Evolutionary conservation across 2,113 vertebrate species (phyloP).

Genomic region (Ploceus nigricollis): DNA sequence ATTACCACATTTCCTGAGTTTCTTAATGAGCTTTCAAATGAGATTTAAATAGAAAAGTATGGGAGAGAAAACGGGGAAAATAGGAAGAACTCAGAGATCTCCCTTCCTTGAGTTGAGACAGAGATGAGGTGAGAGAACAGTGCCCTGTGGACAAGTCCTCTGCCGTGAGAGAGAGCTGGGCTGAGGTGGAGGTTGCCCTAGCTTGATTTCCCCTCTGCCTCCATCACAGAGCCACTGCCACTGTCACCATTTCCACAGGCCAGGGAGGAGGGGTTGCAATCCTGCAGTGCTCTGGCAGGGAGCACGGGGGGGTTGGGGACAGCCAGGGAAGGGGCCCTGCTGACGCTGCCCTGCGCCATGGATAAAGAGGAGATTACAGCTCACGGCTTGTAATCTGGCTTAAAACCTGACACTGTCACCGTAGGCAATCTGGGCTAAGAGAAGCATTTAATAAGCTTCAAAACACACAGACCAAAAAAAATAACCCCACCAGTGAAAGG

Average conservation of each 20-base stretch:
- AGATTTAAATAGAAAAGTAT: conserved; percentile 53
- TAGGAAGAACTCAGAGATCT: neutral
- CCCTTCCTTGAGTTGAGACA: neutral
- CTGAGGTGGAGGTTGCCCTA: neutral
- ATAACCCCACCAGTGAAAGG: neutral
- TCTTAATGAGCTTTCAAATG: conserved; percentile 63
- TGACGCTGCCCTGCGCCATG: neutral
- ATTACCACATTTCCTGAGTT: conserved; percentile 55
- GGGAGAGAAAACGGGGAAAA: neutral
- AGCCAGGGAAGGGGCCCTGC: neutral
- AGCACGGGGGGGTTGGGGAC: neutral
- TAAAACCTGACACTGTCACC: conserved; percentile 43
- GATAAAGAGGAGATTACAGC: conserved; percentile 51
- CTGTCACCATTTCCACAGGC: neutral
- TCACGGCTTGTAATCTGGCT: conserved; percentile 27
- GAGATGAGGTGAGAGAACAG: neutral
- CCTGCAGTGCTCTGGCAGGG: neutral
- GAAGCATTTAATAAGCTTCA: conserved; percentile 47
- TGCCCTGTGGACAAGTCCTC: neutral
- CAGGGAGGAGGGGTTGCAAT: neutral
- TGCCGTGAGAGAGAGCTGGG: accelerated
- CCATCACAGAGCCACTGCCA: neutral
- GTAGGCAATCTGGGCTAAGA: conserved; percentile 2
- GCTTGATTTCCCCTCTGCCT: neutral
- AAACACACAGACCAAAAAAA: neutral